These are phyloP conservation scores for Hydropsyche betteni DNA, from an alignment of 2,888 invertebrate genomes.

Conservation along the genomic window DNA sequence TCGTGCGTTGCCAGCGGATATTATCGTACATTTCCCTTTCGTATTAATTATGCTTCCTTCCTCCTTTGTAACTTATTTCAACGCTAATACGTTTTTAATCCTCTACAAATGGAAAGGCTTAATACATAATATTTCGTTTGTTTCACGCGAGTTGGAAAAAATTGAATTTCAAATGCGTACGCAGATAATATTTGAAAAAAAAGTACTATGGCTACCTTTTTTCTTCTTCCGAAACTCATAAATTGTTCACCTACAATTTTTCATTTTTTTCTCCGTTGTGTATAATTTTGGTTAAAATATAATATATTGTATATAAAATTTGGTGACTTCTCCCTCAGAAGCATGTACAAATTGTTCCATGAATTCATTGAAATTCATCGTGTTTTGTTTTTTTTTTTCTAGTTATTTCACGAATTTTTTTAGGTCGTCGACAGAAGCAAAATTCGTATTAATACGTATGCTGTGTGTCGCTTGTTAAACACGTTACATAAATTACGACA, in stretches of 20 bases:
- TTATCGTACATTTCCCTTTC: conserved; percentile 23
- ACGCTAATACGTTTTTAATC: conserved; percentile 24
- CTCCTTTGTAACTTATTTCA: conserved; percentile 26
- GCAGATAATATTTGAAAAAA: conserved; percentile 1
- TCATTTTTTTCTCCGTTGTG: background rate
- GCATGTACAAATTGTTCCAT: background rate
- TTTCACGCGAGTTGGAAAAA: background rate
- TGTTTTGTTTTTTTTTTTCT: background rate
- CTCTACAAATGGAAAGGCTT: conserved; percentile 18
- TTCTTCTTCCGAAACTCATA: conserved; percentile 18
- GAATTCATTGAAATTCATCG: conserved; percentile 3
- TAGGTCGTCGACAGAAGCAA: background rate
- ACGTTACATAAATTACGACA: conserved; percentile 5
- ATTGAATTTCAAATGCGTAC: background rate
- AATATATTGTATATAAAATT: too few species aligned
- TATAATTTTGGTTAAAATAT: background rate
- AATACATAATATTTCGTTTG: conserved; percentile 17
- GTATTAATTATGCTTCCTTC: conserved; percentile 28
- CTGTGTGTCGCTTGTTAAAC: conserved; percentile 6
- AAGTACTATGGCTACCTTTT: background rate
- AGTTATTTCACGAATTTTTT: background rate
- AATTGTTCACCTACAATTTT: conserved; percentile 21
- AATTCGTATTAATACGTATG: conserved; percentile 9
- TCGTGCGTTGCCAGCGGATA: background rate
- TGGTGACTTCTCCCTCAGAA: background rate